Base-by-base conservation (phyloP, 2,888 invertebrate genomes). In the Brenthis hecate region DNA sequence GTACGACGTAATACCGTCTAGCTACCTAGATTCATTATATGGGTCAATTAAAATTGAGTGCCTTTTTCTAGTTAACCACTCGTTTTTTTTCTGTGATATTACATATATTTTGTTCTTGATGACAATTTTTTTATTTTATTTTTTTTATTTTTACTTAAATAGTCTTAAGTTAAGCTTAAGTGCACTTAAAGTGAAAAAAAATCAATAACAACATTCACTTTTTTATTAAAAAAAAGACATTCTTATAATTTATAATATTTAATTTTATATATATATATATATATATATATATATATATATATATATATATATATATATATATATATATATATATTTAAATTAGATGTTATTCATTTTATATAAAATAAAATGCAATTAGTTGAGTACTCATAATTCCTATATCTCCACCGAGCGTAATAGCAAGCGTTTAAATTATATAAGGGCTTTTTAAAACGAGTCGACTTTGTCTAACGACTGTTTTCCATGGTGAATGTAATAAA, bases 21-120 rank as follows among this genome's bases (percentile, higher is more conserved):
- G 28, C 71, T 72, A 73, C 73, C 75, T 70, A 73, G 68, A 73
- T 73, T 75, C 75, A 75, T 75, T 76, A 79, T 78, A 68, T 79
- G 73, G 79, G 79, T 79, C 79, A 79, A 74, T 77, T 79, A 71
- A 74, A 74, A 72, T 69, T 68, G 56, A 71, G 72, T 68, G 68
- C 57, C 64, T 47, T 65, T 57, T 69, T 56, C 19, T 56, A 66
- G 64, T 66, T 66, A 66, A 68, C 58, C 63, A 55, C 58, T 70
- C 53, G 36, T 53, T 65, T 61, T 36, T 55, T 62, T 36, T 36
- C 16, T 28, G 53, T 28, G n/a, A 16, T 48, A 47, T 54, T 43
- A 28, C 28, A 28, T 58, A 3, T 50, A 36, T 28, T 56, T 32
- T 32, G 36, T 56, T 13, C 47, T 51, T 53, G 6, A 58, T 8